phyloP scores from a whole-genome alignment of 2,113 vertebrate genomes.

The Odocoileus hemionus region DNA sequence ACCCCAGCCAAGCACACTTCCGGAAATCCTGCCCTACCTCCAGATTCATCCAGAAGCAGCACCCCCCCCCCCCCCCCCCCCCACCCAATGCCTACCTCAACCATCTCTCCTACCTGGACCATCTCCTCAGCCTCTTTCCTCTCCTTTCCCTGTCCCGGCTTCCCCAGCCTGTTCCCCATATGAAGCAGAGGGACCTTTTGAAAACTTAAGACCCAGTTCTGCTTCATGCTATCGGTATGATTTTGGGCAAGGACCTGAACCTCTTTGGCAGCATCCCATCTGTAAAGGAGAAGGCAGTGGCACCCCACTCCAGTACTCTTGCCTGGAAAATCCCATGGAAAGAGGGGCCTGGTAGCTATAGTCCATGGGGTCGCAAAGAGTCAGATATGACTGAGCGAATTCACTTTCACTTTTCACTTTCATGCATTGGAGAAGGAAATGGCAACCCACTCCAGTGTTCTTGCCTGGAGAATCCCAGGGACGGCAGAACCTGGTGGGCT shows the following conservation, averaged over 20 bases:
- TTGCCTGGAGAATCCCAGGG: neutral
- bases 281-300: neutral
- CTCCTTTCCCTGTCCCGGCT: no score
- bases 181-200: neutral
- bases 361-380: neutral
- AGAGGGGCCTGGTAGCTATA: neutral
- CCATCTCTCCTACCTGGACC: neutral
- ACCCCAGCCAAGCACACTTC: neutral
- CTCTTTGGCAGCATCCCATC: neutral
- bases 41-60: neutral
- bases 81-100: no score
- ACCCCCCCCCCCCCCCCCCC: accelerated
- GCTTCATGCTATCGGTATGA: neutral
- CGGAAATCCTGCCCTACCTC: neutral
- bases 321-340: neutral
- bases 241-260: neutral
- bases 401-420: neutral
- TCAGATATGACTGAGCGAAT: neutral
- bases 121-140: neutral
- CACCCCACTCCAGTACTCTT: neutral
- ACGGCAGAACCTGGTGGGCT: neutral
- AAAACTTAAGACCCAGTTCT: neutral
- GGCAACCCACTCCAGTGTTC: neutral
- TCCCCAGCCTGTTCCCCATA: no score
- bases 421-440: neutral